These are phyloP conservation scores for Diplolepis rosae DNA, from an alignment of 2,888 invertebrate species.

Conservation along the genomic window DNA sequence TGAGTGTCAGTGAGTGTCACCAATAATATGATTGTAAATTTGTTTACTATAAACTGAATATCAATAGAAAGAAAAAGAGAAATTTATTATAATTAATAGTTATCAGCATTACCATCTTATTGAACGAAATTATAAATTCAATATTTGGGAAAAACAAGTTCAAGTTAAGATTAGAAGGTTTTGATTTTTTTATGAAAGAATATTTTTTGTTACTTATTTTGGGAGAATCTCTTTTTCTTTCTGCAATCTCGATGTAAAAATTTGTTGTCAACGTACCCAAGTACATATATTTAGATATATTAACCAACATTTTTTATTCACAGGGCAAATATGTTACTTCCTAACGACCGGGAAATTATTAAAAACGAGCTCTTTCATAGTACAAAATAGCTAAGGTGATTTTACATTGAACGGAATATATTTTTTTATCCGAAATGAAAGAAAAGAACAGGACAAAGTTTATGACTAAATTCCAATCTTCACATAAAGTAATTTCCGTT, in stretches of 20 bases:
- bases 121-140: too few species aligned
- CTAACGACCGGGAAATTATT: slow-evolving; percentile 1
- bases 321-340: slow-evolving; percentile 4
- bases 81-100: neutral
- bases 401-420: slow-evolving; percentile 23
- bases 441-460: slow-evolving; percentile 1
- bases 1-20: neutral
- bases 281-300: neutral
- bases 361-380: slow-evolving; percentile 21
- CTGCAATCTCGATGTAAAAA: slow-evolving; percentile 8
- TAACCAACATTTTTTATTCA: neutral
- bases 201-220: neutral
- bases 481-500: neutral
- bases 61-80: neutral
- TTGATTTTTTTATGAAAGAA: neutral
- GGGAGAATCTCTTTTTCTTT: neutral
- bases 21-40: too few species aligned
- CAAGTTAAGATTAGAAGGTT: neutral
- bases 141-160: neutral
- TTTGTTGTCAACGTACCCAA: neutral
- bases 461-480: neutral
- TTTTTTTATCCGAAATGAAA: slow-evolving; percentile 18
- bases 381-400: slow-evolving; percentile 24
- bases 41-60: neutral
- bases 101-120: too few species aligned